Percentiles rank a stretch among this genome's conserved stretches.
Conservation (phyloP, 2,113 vertebrate genomes). For the Stomatorhinus ivindoensis region DNA sequence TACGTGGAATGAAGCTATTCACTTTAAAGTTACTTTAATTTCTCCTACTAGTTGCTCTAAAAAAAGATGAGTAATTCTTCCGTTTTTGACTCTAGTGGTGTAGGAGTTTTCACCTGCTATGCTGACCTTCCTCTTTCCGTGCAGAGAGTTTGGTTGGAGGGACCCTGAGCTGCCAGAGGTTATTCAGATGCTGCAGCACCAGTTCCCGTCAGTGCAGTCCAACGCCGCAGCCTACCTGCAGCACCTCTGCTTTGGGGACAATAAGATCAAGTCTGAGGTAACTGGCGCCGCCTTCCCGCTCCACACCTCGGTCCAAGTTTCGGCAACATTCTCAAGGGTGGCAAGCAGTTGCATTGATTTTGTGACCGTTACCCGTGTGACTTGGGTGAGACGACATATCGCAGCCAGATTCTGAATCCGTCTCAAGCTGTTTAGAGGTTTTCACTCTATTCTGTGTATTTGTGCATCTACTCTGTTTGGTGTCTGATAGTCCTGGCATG, state of each 20-base stretch:
- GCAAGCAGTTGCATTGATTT: not conserved
- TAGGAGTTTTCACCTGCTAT: not conserved
- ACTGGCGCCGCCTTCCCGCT: not conserved
- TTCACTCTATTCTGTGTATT: not conserved
- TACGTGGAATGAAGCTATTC: not conserved
- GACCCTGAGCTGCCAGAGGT: constrained; percentile 98
- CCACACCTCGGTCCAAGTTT: not conserved
- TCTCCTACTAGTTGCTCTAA: not conserved
- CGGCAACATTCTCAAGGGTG: constrained; percentile 10
- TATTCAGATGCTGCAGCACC: constrained; percentile 98
- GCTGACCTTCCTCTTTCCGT: not conserved
- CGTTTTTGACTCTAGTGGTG: not conserved
- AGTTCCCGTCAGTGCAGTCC: constrained; percentile 96
- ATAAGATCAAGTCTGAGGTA: constrained; percentile 99
- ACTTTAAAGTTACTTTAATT: not conserved
- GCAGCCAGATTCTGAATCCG: not conserved
- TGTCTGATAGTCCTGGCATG: not conserved
- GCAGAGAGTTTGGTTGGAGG: constrained; percentile 96
- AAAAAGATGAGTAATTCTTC: not conserved
- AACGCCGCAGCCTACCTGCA: constrained; percentile 97
- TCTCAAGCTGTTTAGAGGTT: not conserved
- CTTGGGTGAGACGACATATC: not conserved
- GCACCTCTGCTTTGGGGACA: constrained; percentile 97
- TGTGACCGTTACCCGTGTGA: not conserved
- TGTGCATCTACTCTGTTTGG: not conserved